Percentiles rank a stretch among this genome's conserved stretches.
These are phyloP conservation scores for Cepaea nemoralis DNA, from an alignment of 1,140 invertebrate genomes.

Conservation along the genomic window DNA sequence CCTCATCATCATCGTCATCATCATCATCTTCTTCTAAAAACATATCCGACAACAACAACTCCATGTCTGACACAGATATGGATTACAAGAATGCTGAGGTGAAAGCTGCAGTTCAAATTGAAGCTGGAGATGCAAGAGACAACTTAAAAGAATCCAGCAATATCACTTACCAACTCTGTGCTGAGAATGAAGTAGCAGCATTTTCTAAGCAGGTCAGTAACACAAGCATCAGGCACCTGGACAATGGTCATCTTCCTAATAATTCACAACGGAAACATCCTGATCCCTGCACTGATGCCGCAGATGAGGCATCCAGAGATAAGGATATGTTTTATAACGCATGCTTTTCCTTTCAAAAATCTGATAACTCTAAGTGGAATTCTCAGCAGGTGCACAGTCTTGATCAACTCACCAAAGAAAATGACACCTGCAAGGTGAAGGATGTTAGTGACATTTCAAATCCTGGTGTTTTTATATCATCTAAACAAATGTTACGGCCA, in stretches of 20 bases:
- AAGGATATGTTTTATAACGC: not conserved
- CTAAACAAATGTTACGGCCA: too few species aligned
- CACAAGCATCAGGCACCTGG: not conserved
- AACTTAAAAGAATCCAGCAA: not conserved
- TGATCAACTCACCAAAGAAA: not conserved
- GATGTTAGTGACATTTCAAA: too few species aligned
- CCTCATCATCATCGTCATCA: not conserved
- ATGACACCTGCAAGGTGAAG: too few species aligned
- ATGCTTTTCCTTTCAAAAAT: not conserved
- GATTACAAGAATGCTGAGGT: not conserved
- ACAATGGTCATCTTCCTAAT: not conserved
- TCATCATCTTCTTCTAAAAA: not conserved
- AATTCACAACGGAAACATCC: not conserved
- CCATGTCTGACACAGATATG: slow-evolving; percentile 12
- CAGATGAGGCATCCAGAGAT: not conserved
- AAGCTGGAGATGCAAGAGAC: not conserved
- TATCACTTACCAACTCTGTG: not conserved
- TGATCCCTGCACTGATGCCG: not conserved
- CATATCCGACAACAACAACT: not conserved
- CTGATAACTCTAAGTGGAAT: not conserved
- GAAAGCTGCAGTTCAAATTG: not conserved
- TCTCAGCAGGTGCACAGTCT: not conserved
- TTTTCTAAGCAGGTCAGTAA: not conserved
- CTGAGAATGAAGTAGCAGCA: not conserved
- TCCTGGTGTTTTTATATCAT: too few species aligned